Evolutionary conservation across 2,113 vertebrate genomes (phyloP).

Genomic region (Asarcornis scutulata): DNA sequence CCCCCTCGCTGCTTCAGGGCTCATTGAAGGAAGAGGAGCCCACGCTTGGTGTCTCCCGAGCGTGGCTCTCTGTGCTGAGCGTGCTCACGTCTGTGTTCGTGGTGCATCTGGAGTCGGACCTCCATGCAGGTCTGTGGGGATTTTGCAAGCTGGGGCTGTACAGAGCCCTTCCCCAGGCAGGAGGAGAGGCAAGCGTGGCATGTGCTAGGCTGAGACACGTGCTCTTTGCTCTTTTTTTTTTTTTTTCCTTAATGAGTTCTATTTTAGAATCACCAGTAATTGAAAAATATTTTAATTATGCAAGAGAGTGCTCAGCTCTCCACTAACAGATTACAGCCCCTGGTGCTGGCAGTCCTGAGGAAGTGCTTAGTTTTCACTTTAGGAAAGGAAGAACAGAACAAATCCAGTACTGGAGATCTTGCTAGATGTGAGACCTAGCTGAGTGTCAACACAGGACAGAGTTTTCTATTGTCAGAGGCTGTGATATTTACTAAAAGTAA

Average conservation of each 20-base stretch:
- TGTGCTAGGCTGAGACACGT: background rate
- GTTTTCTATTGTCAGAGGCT: background rate
- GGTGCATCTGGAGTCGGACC: background rate
- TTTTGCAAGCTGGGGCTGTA: background rate
- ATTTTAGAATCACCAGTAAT: background rate
- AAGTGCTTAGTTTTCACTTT: background rate
- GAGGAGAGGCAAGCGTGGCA: background rate
- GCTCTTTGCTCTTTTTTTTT: too few relatives aligned
- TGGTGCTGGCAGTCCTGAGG: background rate
- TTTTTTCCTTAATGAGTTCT: background rate
- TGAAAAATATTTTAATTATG: constrained; percentile 8
- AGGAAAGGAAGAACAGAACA: background rate
- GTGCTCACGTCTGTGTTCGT: too few relatives aligned
- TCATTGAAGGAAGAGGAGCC: background rate
- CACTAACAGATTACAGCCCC: background rate
- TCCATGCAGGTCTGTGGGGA: background rate
- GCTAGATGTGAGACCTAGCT: background rate
- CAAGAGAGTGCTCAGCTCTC: background rate
- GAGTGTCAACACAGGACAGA: background rate
- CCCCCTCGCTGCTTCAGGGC: background rate
- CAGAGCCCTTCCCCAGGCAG: background rate
- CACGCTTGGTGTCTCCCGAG: background rate
- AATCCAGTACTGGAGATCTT: background rate
- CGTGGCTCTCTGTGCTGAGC: background rate
- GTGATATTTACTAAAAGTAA: background rate